Conservation (phyloP, 2,797 vertebrate genomes). For the Xenops minutus region DNA sequence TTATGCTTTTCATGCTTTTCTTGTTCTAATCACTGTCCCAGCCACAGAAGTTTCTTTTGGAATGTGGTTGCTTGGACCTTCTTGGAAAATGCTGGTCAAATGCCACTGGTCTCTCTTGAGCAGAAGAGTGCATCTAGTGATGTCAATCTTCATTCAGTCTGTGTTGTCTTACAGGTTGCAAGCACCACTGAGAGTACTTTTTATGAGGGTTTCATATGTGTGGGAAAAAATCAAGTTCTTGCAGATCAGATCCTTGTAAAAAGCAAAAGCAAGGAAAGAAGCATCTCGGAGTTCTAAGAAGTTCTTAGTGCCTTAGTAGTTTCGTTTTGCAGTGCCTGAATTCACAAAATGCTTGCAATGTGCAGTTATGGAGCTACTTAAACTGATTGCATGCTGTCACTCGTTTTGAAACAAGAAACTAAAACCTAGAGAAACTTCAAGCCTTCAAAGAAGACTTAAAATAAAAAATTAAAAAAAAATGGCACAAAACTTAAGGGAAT, state of each 20-base stretch:
- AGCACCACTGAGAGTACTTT: background rate
- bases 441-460: background rate
- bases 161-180: background rate
- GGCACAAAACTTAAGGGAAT: background rate
- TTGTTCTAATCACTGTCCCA: background rate
- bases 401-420: background rate
- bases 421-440: background rate
- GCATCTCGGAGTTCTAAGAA: background rate
- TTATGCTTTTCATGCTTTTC: accelerated
- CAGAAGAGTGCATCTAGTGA: background rate
- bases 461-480: background rate
- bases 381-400: background rate
- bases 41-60: background rate
- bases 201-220: background rate
- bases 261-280: background rate
- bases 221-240: background rate
- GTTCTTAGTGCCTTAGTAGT: background rate
- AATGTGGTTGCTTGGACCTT: background rate
- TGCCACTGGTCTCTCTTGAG: background rate
- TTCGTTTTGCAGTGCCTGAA: background rate
- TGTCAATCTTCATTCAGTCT: background rate
- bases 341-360: background rate
- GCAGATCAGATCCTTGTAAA: background rate
- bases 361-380: background rate
- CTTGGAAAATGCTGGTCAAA: background rate